Evolutionary conservation across 2,888 invertebrate genomes (phyloP).

Genomic region (Ormyrus nitidulus): DNA sequence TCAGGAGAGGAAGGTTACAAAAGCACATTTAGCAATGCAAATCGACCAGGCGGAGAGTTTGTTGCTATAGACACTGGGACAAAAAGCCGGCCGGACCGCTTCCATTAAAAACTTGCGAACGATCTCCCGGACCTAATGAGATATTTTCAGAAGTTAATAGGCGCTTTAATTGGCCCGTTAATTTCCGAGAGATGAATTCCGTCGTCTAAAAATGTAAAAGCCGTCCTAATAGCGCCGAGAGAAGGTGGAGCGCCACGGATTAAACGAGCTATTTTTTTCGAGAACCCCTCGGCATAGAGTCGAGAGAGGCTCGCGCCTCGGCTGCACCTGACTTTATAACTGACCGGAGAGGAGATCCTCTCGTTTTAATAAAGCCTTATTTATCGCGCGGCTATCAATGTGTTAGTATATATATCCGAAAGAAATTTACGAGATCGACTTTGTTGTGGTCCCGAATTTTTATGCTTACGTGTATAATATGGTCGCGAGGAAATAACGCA

Average conservation of each 20-base stretch:
- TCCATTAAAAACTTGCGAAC: constrained; percentile 70
- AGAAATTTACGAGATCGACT: constrained; percentile 18
- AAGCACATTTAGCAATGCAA: constrained; percentile 16
- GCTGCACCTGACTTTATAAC: constrained; percentile 13
- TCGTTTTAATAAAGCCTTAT: constrained; percentile 42
- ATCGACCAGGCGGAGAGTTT: background rate
- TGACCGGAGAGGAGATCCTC: constrained; percentile 22
- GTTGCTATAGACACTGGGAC: constrained; percentile 8
- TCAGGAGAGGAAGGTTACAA: constrained; percentile 3
- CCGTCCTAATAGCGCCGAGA: constrained; percentile 64
- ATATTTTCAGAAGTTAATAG: constrained; percentile 71
- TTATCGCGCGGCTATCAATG: constrained; percentile 38
- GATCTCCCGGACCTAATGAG: constrained; percentile 67
- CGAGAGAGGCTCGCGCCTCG: constrained; percentile 23
- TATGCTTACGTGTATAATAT: too few relatives aligned
- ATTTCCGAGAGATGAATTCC: constrained; percentile 72
- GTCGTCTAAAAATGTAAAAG: constrained; percentile 71
- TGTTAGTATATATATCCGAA: background rate
- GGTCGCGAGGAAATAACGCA: background rate
- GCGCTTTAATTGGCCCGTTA: constrained; percentile 73
- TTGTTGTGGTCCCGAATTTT: background rate
- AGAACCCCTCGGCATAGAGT: constrained; percentile 52
- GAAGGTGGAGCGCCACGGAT: constrained; percentile 65
- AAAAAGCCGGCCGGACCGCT: constrained; percentile 51
- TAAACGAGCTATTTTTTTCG: constrained; percentile 66